Conservation (phyloP, 2,797 vertebrate species). For the Falco novaeseelandiae region DNA sequence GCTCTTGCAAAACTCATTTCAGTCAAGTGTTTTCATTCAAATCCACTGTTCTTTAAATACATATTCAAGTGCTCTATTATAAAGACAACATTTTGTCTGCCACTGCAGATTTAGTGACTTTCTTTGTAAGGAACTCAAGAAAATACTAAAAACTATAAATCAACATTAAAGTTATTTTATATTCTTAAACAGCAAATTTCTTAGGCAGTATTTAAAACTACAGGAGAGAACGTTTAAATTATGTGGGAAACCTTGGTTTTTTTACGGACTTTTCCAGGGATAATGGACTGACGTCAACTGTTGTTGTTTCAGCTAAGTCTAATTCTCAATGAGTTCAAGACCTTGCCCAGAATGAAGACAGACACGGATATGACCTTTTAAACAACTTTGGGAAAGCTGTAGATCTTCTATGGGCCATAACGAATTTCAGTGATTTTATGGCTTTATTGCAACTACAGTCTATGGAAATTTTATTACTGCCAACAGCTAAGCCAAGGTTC, state of each 20-base stretch:
- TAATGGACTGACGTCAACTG: background rate
- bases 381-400: constrained; percentile 20
- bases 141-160: background rate
- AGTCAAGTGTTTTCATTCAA: background rate
- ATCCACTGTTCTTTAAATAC: background rate
- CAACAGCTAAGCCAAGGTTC: background rate
- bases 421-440: background rate
- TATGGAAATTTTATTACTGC: background rate
- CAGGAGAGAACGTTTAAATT: background rate
- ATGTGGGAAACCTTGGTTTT: background rate
- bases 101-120: background rate
- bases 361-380: background rate
- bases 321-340: constrained; percentile 7
- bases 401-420: background rate
- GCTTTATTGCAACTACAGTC: background rate
- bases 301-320: constrained; percentile 5
- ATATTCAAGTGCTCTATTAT: background rate
- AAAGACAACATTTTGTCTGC: background rate
- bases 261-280: background rate
- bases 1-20: background rate
- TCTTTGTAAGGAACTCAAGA: background rate
- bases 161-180: background rate
- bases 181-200: background rate
- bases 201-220: background rate
- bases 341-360: constrained; percentile 17